phyloP scores from a whole-genome alignment of 2,797 vertebrate genomes.

The Florisuga fusca region DNA sequence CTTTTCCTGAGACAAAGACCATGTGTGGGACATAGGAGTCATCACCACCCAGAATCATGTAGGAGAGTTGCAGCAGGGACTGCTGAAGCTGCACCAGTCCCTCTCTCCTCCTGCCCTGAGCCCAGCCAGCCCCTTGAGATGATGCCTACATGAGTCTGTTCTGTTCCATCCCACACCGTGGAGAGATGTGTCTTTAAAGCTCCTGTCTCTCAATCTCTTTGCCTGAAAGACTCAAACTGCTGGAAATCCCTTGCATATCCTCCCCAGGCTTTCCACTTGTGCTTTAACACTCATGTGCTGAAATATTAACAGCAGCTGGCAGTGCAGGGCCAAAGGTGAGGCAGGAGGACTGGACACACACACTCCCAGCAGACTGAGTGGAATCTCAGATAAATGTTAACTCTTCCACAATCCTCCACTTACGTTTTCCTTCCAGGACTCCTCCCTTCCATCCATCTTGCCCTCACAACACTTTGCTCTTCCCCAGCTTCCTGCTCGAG shows the following conservation, averaged over 20 bases:
- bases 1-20: background rate
- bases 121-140: background rate
- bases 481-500: background rate
- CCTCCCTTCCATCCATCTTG: background rate
- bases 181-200: background rate
- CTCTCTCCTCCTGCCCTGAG: background rate
- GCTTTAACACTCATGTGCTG: background rate
- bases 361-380: background rate
- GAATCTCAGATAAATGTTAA: background rate
- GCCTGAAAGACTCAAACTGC: background rate
- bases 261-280: background rate
- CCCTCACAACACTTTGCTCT: background rate
- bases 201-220: background rate
- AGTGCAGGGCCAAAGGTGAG: background rate
- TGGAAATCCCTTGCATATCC: constrained; percentile 1
- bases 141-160: background rate
- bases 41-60: background rate
- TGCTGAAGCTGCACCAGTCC: background rate
- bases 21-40: background rate
- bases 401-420: background rate
- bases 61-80: background rate
- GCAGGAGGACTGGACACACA: background rate
- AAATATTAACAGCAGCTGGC: constrained; percentile 26
- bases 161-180: fast-evolving
- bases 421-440: background rate